Conservation (phyloP, 1,140 invertebrate genomes). For the Papilio machaon region DNA sequence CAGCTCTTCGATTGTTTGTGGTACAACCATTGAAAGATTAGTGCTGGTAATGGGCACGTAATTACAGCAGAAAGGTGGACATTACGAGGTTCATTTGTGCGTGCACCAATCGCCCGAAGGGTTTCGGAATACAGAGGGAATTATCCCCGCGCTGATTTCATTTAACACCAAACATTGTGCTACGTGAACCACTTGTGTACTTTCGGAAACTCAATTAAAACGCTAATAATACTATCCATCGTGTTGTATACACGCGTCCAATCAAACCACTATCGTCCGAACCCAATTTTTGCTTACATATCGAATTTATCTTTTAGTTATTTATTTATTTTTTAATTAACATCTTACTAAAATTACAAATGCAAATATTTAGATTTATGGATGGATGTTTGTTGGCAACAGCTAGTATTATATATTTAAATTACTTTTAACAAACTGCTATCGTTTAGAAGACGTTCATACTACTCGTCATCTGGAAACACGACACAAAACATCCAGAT, state of each 20-base stretch:
- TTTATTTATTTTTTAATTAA: too few species aligned
- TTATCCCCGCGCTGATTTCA: conserved; percentile 65
- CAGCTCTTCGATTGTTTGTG: conserved; percentile 40
- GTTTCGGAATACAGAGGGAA: conserved; percentile 67
- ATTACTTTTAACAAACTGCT: too few species aligned
- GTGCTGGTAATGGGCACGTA: conserved; percentile 76
- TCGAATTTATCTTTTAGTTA: too few species aligned
- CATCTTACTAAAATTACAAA: too few species aligned
- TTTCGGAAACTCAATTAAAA: conserved; percentile 43
- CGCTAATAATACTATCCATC: background rate
- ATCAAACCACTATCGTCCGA: background rate
- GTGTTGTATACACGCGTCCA: background rate
- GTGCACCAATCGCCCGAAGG: conserved; percentile 71
- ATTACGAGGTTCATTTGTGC: conserved; percentile 78
- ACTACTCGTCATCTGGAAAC: too few species aligned
- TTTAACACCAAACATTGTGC: conserved; percentile 65
- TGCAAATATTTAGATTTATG: too few species aligned
- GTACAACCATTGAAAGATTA: conserved; percentile 62
- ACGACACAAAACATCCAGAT: too few species aligned
- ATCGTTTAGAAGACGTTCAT: too few species aligned
- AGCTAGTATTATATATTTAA: too few species aligned
- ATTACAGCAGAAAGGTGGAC: conserved; percentile 80
- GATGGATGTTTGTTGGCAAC: too few species aligned
- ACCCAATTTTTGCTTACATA: too few species aligned
- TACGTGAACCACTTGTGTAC: conserved; percentile 52